Percentiles rank a stretch among this genome's conserved stretches.
phyloP scores from a whole-genome alignment of 1,140 invertebrate genomes.

The Chironomus tepperi region DNA sequence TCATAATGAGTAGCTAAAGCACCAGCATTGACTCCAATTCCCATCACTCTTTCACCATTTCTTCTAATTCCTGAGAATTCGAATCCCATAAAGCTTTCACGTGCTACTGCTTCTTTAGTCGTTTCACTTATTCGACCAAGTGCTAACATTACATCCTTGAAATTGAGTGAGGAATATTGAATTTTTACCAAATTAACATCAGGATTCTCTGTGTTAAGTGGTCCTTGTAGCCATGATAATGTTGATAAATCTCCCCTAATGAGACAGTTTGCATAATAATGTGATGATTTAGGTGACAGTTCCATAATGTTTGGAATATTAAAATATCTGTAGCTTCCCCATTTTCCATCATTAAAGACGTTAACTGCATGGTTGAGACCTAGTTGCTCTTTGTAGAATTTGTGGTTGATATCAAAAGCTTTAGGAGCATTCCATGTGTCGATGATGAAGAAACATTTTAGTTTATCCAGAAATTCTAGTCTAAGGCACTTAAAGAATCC shows the following conservation, averaged over 20 bases:
- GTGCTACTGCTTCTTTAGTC: slow-evolving; percentile 54
- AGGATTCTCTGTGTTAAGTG: background rate
- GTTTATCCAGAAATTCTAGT: background rate
- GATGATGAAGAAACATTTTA: background rate
- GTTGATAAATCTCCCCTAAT: background rate
- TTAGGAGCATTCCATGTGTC: background rate
- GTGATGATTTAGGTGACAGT: background rate
- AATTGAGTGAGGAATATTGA: background rate
- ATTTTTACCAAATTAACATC: background rate
- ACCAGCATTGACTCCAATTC: slow-evolving; percentile 46
- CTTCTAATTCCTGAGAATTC: slow-evolving; percentile 48
- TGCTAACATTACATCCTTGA: background rate
- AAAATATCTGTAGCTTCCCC: slow-evolving; percentile 74
- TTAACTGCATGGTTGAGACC: slow-evolving; percentile 69
- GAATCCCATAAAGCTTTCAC: slow-evolving; percentile 40
- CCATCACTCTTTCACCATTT: slow-evolving; percentile 58
- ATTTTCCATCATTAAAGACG: slow-evolving; percentile 59
- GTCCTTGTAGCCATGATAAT: background rate
- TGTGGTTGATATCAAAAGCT: background rate
- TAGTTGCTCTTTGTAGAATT: slow-evolving; percentile 48
- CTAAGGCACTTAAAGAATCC: background rate
- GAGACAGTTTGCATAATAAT: background rate
- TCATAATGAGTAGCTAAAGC: slow-evolving; percentile 51
- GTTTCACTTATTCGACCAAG: slow-evolving; percentile 47
- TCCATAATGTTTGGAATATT: background rate